Percentiles rank a stretch among this genome's conserved stretches.
Conservation (phyloP, 2,888 invertebrate species). For the Neoitamus cyanurus region DNA sequence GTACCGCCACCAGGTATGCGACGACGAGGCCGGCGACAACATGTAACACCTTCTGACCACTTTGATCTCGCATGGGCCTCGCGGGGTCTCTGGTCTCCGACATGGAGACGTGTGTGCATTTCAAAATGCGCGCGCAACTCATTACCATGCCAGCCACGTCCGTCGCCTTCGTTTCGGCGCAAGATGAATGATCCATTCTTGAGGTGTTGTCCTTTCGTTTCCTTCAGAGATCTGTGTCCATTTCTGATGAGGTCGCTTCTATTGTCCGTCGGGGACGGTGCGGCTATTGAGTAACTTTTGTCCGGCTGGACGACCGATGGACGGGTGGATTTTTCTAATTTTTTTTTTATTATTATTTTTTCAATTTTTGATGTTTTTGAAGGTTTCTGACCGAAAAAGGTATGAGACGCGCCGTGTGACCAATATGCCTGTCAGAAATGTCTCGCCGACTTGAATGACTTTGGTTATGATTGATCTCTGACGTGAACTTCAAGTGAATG, state of each 20-base stretch:
- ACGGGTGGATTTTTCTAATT: background rate
- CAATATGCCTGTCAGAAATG: conserved; percentile 42
- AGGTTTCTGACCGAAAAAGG: conserved; percentile 10
- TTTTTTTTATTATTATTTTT: background rate
- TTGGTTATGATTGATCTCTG: conserved; percentile 46
- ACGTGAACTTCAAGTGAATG: conserved; percentile 45
- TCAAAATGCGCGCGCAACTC: background rate
- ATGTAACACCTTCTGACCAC: background rate
- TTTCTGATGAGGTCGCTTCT: conserved; percentile 29
- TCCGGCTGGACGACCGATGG: conserved; percentile 3
- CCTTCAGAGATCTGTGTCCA: conserved; percentile 28
- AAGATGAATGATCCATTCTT: conserved; percentile 42
- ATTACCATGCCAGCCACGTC: conserved; percentile 21
- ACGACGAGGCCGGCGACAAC: background rate
- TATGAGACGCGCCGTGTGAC: conserved; percentile 15
- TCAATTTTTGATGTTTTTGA: background rate
- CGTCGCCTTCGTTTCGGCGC: background rate
- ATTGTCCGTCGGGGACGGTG: background rate
- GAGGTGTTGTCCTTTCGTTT: conserved; percentile 35
- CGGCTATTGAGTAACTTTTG: conserved; percentile 23
- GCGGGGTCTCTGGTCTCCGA: background rate
- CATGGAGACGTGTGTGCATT: background rate
- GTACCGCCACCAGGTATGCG: background rate
- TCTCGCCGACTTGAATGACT: conserved; percentile 13
- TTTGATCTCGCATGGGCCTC: background rate